Conservation (phyloP, 35 echinoderm and acorn worm genomes). For the Eucidaris tribuloides region DNA sequence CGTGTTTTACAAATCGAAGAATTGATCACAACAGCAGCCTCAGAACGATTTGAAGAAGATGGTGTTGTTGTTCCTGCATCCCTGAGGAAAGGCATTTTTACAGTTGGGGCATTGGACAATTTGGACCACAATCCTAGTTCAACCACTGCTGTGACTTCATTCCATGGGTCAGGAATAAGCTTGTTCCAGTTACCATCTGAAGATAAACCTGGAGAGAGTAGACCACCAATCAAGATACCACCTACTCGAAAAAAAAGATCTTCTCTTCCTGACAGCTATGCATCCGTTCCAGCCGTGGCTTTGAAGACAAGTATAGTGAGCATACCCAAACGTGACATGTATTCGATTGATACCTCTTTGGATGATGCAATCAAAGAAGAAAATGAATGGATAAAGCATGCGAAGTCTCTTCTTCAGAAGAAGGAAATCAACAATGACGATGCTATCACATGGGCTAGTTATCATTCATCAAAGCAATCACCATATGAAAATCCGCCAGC, state of each 20-base stretch:
- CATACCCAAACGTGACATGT: background rate
- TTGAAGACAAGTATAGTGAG: background rate
- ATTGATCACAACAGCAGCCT: slow-evolving; percentile 8
- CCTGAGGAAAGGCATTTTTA: slow-evolving; percentile 11
- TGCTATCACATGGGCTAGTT: too few relatives aligned
- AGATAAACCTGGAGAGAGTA: background rate
- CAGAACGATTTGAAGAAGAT: slow-evolving; percentile 23
- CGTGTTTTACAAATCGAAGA: slow-evolving; percentile 32
- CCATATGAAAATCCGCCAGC: too few relatives aligned
- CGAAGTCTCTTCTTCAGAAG: background rate
- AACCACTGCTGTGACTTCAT: slow-evolving; percentile 32
- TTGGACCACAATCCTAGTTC: slow-evolving; percentile 51
- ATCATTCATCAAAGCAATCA: too few relatives aligned
- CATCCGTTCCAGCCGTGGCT: background rate
- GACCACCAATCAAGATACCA: background rate
- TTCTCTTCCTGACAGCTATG: background rate
- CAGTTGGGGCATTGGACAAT: slow-evolving; percentile 47
- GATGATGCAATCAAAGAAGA: background rate
- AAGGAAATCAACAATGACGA: background rate
- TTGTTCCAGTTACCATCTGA: slow-evolving; percentile 21
- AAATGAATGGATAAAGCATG: background rate
- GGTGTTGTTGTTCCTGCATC: slow-evolving; percentile 52
- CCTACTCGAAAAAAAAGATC: background rate
- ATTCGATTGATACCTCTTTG: background rate
- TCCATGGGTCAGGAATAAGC: slow-evolving; percentile 51